phyloP scores from a whole-genome alignment of 2,888 invertebrate species.

The Crematogaster levior region DNA sequence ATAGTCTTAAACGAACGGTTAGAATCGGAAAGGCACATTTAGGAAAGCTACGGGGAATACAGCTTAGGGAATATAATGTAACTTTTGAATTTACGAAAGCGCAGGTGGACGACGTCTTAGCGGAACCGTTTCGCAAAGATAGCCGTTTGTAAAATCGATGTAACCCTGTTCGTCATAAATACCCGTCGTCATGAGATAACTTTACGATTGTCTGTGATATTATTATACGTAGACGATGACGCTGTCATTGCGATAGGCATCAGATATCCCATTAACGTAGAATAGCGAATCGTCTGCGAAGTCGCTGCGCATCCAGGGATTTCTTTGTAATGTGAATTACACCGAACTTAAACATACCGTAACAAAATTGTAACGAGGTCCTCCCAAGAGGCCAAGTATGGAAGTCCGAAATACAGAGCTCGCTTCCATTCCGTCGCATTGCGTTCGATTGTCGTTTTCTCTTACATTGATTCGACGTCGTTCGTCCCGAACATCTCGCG shows the following conservation, averaged over 20 bases:
- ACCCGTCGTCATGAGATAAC: constrained; percentile 59
- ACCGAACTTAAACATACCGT: not conserved
- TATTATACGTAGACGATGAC: constrained; percentile 67
- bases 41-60: not conserved
- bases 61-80: not conserved
- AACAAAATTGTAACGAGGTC: constrained; percentile 1
- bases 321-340: constrained; percentile 17
- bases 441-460: not conserved
- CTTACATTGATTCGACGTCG: not conserved
- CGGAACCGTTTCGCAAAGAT: constrained; percentile 8
- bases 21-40: not conserved
- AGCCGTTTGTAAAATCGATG: constrained; percentile 37
- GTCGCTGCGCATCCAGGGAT: not conserved
- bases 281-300: constrained; percentile 35
- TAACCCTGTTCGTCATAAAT: constrained; percentile 17
- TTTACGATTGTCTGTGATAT: constrained; percentile 79
- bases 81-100: not conserved
- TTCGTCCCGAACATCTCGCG: not conserved
- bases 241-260: constrained; percentile 63
- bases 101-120: not conserved
- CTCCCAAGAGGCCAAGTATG: not conserved
- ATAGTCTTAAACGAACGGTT: constrained; percentile 5
- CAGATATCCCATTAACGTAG: constrained; percentile 34
- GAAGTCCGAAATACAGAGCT: constrained; percentile 22
- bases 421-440: not conserved